Evolutionary conservation across 2,888 invertebrate genomes (phyloP), one percentile per base, ranked within the genome.

Genomic region (Eupsilia transversa): DNA sequence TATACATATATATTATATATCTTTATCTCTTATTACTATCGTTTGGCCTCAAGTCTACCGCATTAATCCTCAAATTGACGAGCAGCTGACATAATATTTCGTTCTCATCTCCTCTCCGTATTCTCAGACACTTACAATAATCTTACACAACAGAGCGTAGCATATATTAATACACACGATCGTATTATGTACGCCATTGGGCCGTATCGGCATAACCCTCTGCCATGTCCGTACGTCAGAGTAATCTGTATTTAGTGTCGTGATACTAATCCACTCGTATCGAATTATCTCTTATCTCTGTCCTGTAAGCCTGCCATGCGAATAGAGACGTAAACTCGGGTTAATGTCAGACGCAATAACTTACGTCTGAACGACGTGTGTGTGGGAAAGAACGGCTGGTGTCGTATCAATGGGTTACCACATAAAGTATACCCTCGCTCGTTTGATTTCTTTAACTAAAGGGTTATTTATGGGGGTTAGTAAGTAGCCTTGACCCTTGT

Each of bases 161-260:
- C 59, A 77, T 82, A 79, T 86, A 86, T 76, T 83, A 85, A 84
- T 84, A 83, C 77, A 73, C 77, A 86, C 61, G 74, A 70, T 78
- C 68, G 66, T 60, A 84, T 86, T 86, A 79, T 64, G 72, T 77
- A 78, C 77, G 56, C 72, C 78, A 77, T 77, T 72, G 75, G 74
- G 77, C 60, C 71, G 72, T 68, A 83, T 76, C 75, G 74, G 76
- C 78, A 80, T 74, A 85, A 68, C 79, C 77, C 75, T 61, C 72
- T 79, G 80, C 74, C 87, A 70, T 82, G 87, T 86, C 82, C 79
- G 85, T 82, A 87, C 86, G 88, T 88, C 89, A 83, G 71, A 69
- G 84, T 91, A 91, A 91, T 91, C 91, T 89, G 88, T 89, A 89
- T 90, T 89, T 88, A 89, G 88, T 87, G 80, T 86, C 87, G 83